Base-by-base conservation (phyloP, 2,888 invertebrate species). In the Ferdinandea cuprea region DNA sequence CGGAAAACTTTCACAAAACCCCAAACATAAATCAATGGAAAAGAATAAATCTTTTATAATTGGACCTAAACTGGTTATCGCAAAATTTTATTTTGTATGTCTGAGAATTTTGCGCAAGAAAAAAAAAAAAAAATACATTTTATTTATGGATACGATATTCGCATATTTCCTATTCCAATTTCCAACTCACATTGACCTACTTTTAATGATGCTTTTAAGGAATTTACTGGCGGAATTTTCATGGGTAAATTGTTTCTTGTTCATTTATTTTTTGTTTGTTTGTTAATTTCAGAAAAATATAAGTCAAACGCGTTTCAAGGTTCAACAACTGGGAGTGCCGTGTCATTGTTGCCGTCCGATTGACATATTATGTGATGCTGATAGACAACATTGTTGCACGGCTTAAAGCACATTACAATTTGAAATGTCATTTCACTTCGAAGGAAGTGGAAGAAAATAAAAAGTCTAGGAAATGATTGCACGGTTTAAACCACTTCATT, bases 231-330 rank as follows among this genome's bases (percentile, higher is more conserved):
- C n/a, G 25, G 1, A 3, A 13, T 48, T 65, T 76, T 65, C 68
- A 80, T 58, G 76, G 76, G 35, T 76, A 56, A 76, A 74, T 32
- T 80, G 40, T 74, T 69, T 66, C 11, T 44, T n/a, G n/a, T n/a
- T n/a, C n/a, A n/a, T n/a, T n/a, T n/a, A n/a, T n/a, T n/a, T n/a
- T n/a, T 32, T 80, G 40, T 74, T 69, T 66, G 8, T 44, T 32
- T 42, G n/a, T 59, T n/a, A 1, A 56, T 11, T 25, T 13, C 21
- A 11, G 9, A 54, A 19, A 46, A 50, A 63, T 59, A 50, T 63
- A 19, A 76, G 50, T 44, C 37, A 58, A 21, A 76, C 30, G 46
- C 11, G 15, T 28, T 61, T 74, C 74, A 80, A 69, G 68, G 68
- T 69, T 11, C n/a, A 48, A 35, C 21, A 44, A 32, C 13, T 58